Evolutionary conservation across 2,888 invertebrate species (phyloP).

Genomic region (Polia nebulosa): DNA sequence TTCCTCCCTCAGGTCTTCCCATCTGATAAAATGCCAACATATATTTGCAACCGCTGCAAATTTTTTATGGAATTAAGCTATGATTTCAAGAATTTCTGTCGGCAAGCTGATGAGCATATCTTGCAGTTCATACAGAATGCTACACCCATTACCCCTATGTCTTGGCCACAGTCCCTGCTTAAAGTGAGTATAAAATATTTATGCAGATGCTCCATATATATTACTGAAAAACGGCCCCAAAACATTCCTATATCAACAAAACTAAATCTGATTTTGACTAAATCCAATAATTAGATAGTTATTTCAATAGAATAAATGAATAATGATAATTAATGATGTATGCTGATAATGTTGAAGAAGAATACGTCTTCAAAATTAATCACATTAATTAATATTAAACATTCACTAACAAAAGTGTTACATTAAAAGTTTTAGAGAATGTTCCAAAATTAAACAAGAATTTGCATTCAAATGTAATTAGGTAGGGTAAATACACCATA

Average conservation of each 20-base stretch:
- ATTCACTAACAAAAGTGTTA: neutral
- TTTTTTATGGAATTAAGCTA: conserved; percentile 93
- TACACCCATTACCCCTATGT: conserved; percentile 88
- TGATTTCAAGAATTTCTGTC: conserved; percentile 94
- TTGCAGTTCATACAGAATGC: conserved; percentile 93
- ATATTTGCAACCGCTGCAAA: conserved; percentile 93
- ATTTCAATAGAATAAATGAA: no score
- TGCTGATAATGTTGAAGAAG: no score
- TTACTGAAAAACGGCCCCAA: neutral
- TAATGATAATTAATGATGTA: no score
- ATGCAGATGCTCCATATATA: neutral
- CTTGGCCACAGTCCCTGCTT: conserved; percentile 84
- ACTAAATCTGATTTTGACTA: neutral
- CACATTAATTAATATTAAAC: no score
- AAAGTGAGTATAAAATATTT: conserved; percentile 77
- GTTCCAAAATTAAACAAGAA: neutral
- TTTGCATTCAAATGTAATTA: neutral
- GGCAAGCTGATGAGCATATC: conserved; percentile 93
- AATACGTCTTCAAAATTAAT: no score
- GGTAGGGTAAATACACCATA: no score
- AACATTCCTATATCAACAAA: neutral
- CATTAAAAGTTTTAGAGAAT: neutral
- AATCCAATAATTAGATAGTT: neutral
- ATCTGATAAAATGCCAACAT: conserved; percentile 94
- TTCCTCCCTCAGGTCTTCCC: conserved; percentile 88